phyloP scores from a whole-genome alignment of 2,113 vertebrate species.

The Poicephalus meyeri region DNA sequence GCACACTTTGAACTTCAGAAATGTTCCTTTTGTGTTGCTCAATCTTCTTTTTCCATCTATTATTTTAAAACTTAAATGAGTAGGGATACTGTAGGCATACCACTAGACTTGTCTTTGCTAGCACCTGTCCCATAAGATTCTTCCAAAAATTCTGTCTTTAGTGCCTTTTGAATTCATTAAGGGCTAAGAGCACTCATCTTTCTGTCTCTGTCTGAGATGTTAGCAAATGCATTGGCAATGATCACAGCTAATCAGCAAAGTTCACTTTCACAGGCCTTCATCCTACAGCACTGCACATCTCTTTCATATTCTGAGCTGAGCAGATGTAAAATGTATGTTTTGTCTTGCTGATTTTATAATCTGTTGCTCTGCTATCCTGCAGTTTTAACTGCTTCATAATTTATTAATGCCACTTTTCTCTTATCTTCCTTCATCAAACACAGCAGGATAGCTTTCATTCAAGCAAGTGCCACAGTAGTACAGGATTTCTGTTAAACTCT shows the following conservation, averaged over 20 bases:
- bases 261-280: background rate
- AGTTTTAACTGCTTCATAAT: conserved; percentile 60
- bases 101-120: background rate
- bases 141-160: background rate
- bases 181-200: background rate
- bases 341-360: conserved; percentile 41
- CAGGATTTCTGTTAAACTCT: conserved; percentile 34
- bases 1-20: background rate
- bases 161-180: background rate
- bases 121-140: background rate
- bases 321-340: conserved; percentile 5
- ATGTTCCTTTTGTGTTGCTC: background rate
- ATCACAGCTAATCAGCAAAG: background rate
- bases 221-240: background rate
- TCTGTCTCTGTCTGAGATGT: background rate
- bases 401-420: conserved; percentile 59
- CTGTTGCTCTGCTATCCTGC: conserved; percentile 21
- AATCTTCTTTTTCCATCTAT: background rate
- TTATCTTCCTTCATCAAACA: conserved; percentile 44
- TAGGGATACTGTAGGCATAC: background rate
- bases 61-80: background rate
- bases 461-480: conserved; percentile 15
- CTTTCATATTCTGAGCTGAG: background rate
- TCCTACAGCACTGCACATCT: background rate
- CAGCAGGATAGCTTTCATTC: conserved; percentile 27